Conservation (phyloP, 2,888 invertebrate species). For the Phasia obesa region DNA sequence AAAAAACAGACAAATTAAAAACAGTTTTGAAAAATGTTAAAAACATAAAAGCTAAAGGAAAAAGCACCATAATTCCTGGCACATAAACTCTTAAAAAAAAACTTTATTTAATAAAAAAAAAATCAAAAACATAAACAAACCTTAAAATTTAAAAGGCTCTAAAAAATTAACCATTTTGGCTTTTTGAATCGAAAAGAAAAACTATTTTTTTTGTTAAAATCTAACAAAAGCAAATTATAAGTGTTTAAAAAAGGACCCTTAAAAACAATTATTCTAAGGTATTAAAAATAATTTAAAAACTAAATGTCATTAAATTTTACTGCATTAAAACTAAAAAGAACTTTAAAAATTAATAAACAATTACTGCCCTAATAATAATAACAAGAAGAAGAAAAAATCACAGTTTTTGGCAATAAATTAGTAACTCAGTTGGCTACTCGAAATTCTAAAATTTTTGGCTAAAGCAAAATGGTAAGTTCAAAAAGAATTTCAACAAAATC, state of each 20-base stretch:
- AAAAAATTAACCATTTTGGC: conserved; percentile 34
- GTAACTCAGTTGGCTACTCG: conserved; percentile 12
- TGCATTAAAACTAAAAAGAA: conserved; percentile 65
- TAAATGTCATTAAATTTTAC: conserved; percentile 68
- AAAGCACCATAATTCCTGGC: conserved; percentile 54
- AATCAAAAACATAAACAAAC: conserved; percentile 51
- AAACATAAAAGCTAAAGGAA: conserved; percentile 66
- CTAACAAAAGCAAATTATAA: conserved; percentile 64
- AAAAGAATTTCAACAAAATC: neutral
- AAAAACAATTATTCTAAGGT: conserved; percentile 61
- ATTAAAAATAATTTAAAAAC: conserved; percentile 52
- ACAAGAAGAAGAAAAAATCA: neutral
- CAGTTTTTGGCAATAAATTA: conserved; percentile 19
- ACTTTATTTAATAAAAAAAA: conserved; percentile 60
- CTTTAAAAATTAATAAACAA: conserved; percentile 34
- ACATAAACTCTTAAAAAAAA: conserved; percentile 47
- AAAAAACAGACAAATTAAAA: conserved; percentile 52
- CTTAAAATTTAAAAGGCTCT: conserved; percentile 17
- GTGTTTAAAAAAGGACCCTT: conserved; percentile 24
- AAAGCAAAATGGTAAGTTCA: conserved; percentile 47
- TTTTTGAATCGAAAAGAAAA: neutral
- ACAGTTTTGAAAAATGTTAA: conserved; percentile 72
- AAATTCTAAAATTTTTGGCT: conserved; percentile 26
- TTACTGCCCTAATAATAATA: conserved; percentile 42
- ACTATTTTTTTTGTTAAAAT: conserved; percentile 14